phyloP scores from a whole-genome alignment of 2,888 invertebrate species.

The Bombyx huttoni region DNA sequence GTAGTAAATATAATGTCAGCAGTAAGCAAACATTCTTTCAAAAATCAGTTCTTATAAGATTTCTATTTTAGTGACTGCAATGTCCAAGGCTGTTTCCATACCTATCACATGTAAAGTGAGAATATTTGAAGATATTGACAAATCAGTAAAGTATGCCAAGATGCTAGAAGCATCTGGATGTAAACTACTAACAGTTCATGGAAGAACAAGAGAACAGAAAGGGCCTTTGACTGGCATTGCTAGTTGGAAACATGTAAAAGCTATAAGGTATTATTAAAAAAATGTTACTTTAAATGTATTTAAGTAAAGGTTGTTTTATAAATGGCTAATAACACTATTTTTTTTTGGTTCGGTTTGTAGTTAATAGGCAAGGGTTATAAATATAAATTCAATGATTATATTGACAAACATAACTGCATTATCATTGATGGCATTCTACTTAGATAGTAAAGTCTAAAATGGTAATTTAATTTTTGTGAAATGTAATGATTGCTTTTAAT shows the following conservation, averaged over 20 bases:
- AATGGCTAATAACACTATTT: too few relatives aligned
- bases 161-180: slow-evolving; percentile 96
- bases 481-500: too few relatives aligned
- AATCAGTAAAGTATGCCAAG: slow-evolving; percentile 91
- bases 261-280: slow-evolving; percentile 78
- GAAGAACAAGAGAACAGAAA: slow-evolving; percentile 94
- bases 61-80: slow-evolving; percentile 75
- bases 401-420: too few relatives aligned
- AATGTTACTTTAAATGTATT: too few relatives aligned
- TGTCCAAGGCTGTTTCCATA: slow-evolving; percentile 79
- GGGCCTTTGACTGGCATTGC: slow-evolving; percentile 96
- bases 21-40: background rate
- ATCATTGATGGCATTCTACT: too few relatives aligned
- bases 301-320: too few relatives aligned
- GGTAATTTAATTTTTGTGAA: too few relatives aligned
- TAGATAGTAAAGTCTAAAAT: too few relatives aligned
- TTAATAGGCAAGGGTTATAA: too few relatives aligned
- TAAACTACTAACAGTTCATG: slow-evolving; percentile 94
- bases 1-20: background rate
- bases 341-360: too few relatives aligned
- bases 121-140: slow-evolving; percentile 87
- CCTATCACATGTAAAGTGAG: slow-evolving; percentile 98
- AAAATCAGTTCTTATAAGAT: background rate
- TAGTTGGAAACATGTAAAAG: slow-evolving; percentile 93
- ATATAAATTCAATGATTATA: too few relatives aligned